phyloP scores from a whole-genome alignment of 30 jellyfish, hydroid and myxozoan species.

The Chrysaora quinquecirrha region DNA sequence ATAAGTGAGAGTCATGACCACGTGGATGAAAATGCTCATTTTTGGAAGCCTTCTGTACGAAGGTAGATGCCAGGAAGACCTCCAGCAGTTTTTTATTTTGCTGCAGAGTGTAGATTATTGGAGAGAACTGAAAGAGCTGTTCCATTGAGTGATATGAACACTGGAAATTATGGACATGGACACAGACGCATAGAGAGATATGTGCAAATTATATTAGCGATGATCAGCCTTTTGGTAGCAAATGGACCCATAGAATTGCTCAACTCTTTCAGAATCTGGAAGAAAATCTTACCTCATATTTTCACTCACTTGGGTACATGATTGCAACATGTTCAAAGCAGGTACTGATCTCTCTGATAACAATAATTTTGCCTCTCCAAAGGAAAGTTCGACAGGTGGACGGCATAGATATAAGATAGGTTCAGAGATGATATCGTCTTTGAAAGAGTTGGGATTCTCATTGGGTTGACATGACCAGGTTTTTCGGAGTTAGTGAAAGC shows the following conservation, averaged over 20 bases:
- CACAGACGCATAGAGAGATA: constrained; percentile 7
- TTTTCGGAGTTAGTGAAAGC: constrained; percentile 2
- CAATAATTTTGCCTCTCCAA: not conserved
- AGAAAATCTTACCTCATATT: constrained; percentile 6
- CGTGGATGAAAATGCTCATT: not conserved
- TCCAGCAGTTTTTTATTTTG: not conserved
- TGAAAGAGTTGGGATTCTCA: constrained; percentile 10
- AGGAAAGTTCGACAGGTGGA: not conserved
- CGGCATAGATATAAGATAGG: constrained; percentile 3
- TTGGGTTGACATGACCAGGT: constrained; percentile 1
- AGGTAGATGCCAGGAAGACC: not conserved
- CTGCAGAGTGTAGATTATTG: not conserved
- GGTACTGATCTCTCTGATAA: not conserved
- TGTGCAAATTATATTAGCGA: constrained; percentile 9
- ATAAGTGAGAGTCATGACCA: too few species aligned
- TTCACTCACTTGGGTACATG: constrained; percentile 16
- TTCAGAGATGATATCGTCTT: constrained; percentile 4
- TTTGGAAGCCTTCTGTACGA: not conserved
- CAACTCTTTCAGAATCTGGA: not conserved
- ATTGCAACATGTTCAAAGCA: not conserved
- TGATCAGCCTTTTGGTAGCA: constrained; percentile 17
- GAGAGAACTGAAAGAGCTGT: constrained; percentile 5
- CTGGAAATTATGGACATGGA: not conserved
- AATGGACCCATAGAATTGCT: not conserved
- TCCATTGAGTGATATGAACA: not conserved